Percentiles rank a stretch among this genome's conserved stretches.
Conservation (phyloP, 1,140 invertebrate species). For the Papilio polytes region DNA sequence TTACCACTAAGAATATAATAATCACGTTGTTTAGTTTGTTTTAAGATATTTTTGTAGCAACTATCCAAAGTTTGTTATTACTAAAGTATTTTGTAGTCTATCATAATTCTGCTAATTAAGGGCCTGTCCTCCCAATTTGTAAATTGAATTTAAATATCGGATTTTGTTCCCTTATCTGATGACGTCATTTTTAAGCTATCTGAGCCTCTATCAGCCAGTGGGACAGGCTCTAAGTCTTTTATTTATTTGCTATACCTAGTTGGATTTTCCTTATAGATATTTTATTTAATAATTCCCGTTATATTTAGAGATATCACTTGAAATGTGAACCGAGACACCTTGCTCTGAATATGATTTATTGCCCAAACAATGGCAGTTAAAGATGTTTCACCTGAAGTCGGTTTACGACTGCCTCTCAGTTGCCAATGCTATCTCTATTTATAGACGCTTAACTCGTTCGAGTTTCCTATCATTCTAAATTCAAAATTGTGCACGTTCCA, state of each 20-base stretch:
- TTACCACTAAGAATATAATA: too few relatives aligned
- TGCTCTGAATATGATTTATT: conserved; percentile 48
- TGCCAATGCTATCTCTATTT: conserved; percentile 50
- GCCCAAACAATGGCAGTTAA: conserved; percentile 40
- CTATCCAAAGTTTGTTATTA: too few relatives aligned
- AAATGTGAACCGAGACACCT: background rate
- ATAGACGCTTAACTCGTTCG: conserved; percentile 46
- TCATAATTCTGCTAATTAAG: too few relatives aligned
- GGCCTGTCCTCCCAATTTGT: too few relatives aligned
- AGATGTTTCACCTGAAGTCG: conserved; percentile 51
- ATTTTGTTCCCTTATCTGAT: too few relatives aligned
- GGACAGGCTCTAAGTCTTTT: too few relatives aligned
- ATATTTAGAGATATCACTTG: background rate
- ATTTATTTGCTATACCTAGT: background rate
- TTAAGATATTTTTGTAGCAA: too few relatives aligned
- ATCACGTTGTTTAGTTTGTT: too few relatives aligned
- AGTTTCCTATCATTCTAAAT: conserved; percentile 47
- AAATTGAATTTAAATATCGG: too few relatives aligned
- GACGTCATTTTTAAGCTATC: too few relatives aligned
- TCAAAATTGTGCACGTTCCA: conserved; percentile 43
- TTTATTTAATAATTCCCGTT: background rate
- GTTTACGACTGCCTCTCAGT: conserved; percentile 50
- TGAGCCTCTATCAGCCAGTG: too few relatives aligned
- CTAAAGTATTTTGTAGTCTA: too few relatives aligned
- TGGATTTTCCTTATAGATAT: background rate